Conservation (phyloP, 1,140 invertebrate species). For the Choristoneura fumiferana region DNA sequence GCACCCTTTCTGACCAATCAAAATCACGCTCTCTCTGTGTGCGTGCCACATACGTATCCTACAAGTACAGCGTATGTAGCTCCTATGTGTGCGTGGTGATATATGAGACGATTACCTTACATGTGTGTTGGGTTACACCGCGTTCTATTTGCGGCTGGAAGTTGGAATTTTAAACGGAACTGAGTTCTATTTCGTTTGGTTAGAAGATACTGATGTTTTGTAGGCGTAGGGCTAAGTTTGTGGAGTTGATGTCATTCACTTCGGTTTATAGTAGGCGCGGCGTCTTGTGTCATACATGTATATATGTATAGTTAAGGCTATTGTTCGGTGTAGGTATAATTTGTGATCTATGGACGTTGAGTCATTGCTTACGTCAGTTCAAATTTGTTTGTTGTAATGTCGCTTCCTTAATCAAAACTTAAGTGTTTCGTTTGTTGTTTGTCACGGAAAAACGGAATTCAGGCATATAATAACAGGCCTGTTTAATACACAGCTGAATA, state of each 20-base stretch:
- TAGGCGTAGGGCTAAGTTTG: slow-evolving; percentile 2
- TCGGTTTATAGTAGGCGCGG: slow-evolving; percentile 1
- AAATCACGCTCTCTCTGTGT: slow-evolving; percentile 25
- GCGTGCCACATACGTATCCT: slow-evolving; percentile 28
- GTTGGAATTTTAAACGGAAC: neutral
- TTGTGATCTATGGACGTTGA: slow-evolving; percentile 13
- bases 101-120: slow-evolving; percentile 36
- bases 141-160: slow-evolving; percentile 2
- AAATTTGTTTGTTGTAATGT: neutral
- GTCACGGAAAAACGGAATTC: too few relatives aligned
- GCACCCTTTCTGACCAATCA: slow-evolving; percentile 36
- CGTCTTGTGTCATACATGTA: slow-evolving; percentile 12
- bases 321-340: slow-evolving; percentile 14
- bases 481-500: too few relatives aligned
- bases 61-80: slow-evolving; percentile 24
- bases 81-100: slow-evolving; percentile 34
- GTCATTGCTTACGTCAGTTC: neutral
- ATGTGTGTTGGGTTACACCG: slow-evolving; percentile 12
- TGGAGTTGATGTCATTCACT: slow-evolving; percentile 17
- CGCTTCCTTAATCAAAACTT: slow-evolving; percentile 12
- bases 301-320: slow-evolving; percentile 7
- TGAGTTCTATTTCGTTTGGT: neutral
- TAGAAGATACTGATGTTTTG: neutral
- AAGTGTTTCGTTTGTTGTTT: neutral
- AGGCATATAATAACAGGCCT: too few relatives aligned